Evolutionary conservation across 2,888 invertebrate species (phyloP), one percentile per base, ranked within the genome.

Genomic region (Sylvicola cinctus): DNA sequence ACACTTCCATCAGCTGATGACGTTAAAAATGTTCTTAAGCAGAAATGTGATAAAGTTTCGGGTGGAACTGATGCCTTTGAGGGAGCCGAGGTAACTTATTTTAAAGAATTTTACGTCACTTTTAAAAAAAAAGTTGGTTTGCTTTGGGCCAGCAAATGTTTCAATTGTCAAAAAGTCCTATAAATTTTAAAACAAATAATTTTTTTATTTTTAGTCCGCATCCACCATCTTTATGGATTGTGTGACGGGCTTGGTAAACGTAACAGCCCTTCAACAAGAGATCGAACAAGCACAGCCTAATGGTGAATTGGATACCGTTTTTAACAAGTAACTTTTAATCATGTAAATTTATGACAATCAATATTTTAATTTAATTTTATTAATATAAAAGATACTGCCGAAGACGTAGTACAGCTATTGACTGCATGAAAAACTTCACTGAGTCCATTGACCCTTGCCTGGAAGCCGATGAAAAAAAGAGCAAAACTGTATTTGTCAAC

Each of bases 291-390:
- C 78, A 0, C 73, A 73, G 46, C 74, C 76, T 0, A 66, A 61
- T 4, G 78, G 77, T 1, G 68, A 68, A 42, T 58, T 78, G 26
- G 77, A 77, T 45, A 62, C 63, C 16, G 76, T 78, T 0, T 77
- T 78, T 44, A 68, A 70, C 45, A 74, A 72, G 56, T 64, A 43
- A 50, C 54, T 48, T 15, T n/a, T 7, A 23, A n/a, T n/a, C n/a
- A n/a, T n/a, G n/a, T n/a, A 4, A 28, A 28, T 13, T 13, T n/a
- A 28, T 11, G 10, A 28, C 6, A 13, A 4, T 28, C n/a, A 5
- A 13, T 28, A 11, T 28, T 14, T 20, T 33, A 12, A 16, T 6
- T 13, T 29, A 31, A 16, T 30, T 28, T 27, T 20, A 30, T 4
- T 23, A 25, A 16, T 44, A 20, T 42, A 52, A 40, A 33, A 69